A percentile compares a stretch with the other conserved stretches of the same genome.
phyloP scores from a whole-genome alignment of 2,888 invertebrate genomes.

The Pammene aurita region DNA sequence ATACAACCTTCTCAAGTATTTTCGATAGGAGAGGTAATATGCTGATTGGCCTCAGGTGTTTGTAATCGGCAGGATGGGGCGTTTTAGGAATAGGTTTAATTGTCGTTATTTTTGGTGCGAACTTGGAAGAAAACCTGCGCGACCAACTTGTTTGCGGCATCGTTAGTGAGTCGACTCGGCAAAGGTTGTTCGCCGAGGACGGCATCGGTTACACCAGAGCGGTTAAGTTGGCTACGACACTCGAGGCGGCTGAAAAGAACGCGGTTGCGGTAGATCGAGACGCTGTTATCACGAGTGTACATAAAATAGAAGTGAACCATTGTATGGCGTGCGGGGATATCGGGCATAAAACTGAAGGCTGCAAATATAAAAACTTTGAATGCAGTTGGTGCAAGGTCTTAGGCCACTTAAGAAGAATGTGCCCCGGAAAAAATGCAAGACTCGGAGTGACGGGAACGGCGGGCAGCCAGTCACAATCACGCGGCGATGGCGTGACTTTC shows the following conservation, averaged over 20 bases:
- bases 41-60: too few relatives aligned
- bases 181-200: slow-evolving; percentile 23
- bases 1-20: too few relatives aligned
- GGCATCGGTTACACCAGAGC: neutral
- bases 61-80: too few relatives aligned
- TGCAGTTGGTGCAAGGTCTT: slow-evolving; percentile 22
- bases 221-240: neutral
- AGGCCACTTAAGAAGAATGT: slow-evolving; percentile 35
- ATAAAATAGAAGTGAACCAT: neutral
- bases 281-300: neutral
- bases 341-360: slow-evolving; percentile 28
- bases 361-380: slow-evolving; percentile 25
- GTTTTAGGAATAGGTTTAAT: too few relatives aligned
- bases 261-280: slow-evolving; percentile 23
- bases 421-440: slow-evolving; percentile 22
- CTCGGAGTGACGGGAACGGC: slow-evolving; percentile 13
- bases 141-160: slow-evolving; percentile 30
- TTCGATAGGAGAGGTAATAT: too few relatives aligned
- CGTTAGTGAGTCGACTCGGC: slow-evolving; percentile 18
- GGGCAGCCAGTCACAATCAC: slow-evolving; percentile 14
- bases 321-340: slow-evolving; percentile 35
- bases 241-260: slow-evolving; percentile 24
- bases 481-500: slow-evolving; percentile 10
- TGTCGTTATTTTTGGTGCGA: slow-evolving; percentile 8
- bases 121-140: slow-evolving; percentile 14